A percentile compares a stretch with the other conserved stretches of the same genome.
Conservation (phyloP, 2,797 vertebrate species). For the Champsocephalus esox region DNA sequence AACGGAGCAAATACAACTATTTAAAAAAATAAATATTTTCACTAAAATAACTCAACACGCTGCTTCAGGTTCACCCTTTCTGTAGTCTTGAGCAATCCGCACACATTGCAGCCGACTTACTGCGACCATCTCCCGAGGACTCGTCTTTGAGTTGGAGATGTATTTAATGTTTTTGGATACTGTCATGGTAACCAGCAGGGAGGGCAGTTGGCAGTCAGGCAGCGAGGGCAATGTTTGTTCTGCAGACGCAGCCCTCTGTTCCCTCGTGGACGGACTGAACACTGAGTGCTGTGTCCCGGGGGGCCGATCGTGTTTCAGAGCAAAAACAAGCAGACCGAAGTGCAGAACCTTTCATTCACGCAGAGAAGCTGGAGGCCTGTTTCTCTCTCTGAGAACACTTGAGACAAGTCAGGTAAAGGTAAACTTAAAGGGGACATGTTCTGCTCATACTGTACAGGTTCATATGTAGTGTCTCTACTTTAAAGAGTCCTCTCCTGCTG, state of each 20-base stretch:
- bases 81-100: too few species aligned
- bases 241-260: constrained; percentile 75
- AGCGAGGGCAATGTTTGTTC: constrained; percentile 73
- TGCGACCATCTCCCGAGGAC: neutral
- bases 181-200: constrained; percentile 71
- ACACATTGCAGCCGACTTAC: too few species aligned
- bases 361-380: constrained; percentile 41
- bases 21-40: too few species aligned
- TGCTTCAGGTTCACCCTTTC: too few species aligned
- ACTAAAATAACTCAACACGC: too few species aligned
- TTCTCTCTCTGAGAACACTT: constrained; percentile 30
- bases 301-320: constrained; percentile 76
- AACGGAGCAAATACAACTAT: too few species aligned
- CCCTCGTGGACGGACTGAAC: constrained; percentile 59
- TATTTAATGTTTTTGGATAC: constrained; percentile 64
- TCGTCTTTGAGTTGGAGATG: constrained; percentile 29
- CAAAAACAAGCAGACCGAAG: constrained; percentile 68
- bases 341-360: constrained; percentile 66
- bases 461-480: too few species aligned
- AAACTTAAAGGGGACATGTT: neutral
- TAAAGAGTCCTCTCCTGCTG: too few species aligned
- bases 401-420: constrained; percentile 11
- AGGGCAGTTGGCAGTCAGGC: constrained; percentile 66
- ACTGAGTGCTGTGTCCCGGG: constrained; percentile 68
- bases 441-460: too few species aligned